A percentile compares a stretch with the other conserved stretches of the same genome.
Evolutionary conservation across 2,113 vertebrate genomes (phyloP).

Genomic region (Aptenodytes patagonicus): DNA sequence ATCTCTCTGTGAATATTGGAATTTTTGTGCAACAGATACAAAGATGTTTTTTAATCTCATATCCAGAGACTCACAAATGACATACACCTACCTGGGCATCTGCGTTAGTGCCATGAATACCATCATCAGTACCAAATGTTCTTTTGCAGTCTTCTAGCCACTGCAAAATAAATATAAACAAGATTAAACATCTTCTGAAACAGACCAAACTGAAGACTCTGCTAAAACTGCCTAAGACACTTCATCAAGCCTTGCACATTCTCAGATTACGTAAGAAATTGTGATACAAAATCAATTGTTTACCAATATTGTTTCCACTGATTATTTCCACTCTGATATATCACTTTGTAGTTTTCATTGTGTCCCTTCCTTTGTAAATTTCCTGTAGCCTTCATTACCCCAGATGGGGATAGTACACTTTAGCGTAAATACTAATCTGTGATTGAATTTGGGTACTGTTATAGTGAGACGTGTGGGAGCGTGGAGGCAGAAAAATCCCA

Average conservation of each 20-base stretch:
- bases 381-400: not conserved
- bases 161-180: constrained; percentile 68
- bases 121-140: constrained; percentile 89
- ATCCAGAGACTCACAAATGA: not conserved
- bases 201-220: not conserved
- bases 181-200: not conserved
- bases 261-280: rapidly evolving
- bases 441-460: not conserved
- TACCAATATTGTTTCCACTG: not conserved
- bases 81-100: constrained; percentile 85
- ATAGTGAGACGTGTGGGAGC: not conserved
- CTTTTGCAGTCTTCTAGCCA: constrained; percentile 96
- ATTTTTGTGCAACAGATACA: not conserved
- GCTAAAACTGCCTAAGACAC: not conserved
- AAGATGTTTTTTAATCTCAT: not conserved
- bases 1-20: constrained; percentile 36
- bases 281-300: not conserved
- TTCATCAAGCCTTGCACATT: not conserved
- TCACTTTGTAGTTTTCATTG: not conserved
- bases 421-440: not conserved
- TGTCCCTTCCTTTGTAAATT: not conserved
- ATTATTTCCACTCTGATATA: not conserved
- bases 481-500: not conserved
- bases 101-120: constrained; percentile 77
- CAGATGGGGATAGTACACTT: not conserved